These are phyloP conservation scores for Megaptera novaeangliae DNA, from an alignment of 2,113 vertebrate genomes.

Conservation along the genomic window DNA sequence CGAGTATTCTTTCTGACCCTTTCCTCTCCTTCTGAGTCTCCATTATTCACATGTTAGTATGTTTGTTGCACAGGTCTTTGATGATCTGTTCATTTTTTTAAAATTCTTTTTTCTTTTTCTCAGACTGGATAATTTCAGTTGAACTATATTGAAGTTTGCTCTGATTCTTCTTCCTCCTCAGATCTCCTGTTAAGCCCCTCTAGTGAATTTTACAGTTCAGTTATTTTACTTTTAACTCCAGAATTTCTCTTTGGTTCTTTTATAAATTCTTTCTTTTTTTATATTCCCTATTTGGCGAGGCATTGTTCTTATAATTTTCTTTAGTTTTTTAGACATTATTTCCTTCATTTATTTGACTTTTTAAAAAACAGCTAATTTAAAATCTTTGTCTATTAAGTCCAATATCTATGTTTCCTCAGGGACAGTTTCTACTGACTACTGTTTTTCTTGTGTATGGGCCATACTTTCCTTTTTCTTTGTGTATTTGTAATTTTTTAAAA, in stretches of 20 bases:
- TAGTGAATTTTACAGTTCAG: not conserved
- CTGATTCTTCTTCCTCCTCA: not conserved
- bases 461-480: not conserved
- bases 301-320: not conserved
- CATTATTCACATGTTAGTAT: not conserved
- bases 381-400: not conserved
- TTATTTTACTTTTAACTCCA: constrained; percentile 25
- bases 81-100: not conserved
- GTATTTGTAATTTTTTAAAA: not conserved
- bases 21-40: not conserved
- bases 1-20: not conserved
- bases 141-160: not conserved
- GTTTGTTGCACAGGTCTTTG: not conserved
- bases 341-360: constrained; percentile 18
- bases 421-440: not conserved
- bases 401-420: not conserved
- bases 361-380: not conserved
- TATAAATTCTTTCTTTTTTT: not conserved
- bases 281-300: not conserved
- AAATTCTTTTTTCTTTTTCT: not conserved
- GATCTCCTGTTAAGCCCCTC: not conserved
- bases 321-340: not conserved
- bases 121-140: not conserved
- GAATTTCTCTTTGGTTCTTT: not conserved
- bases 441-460: not conserved